These are phyloP conservation scores for Prionailurus bengalensis DNA, from an alignment of 2,113 vertebrate genomes.

Conservation along the genomic window DNA sequence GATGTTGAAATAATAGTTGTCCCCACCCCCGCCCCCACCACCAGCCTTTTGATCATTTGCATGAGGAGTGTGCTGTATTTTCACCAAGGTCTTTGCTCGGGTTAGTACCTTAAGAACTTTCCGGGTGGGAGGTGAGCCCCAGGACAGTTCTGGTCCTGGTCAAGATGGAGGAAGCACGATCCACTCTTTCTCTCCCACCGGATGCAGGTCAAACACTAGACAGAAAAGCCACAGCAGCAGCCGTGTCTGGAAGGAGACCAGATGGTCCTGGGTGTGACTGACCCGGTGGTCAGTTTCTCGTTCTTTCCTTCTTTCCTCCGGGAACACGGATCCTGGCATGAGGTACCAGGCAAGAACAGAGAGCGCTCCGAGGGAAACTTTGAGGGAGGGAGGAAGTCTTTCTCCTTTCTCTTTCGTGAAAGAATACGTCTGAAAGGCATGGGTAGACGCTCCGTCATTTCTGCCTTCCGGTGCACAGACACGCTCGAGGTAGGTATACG, in stretches of 20 bases:
- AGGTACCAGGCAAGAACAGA: neutral
- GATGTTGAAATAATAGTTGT: neutral
- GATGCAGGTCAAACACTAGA: rapidly evolving
- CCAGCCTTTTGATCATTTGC: neutral
- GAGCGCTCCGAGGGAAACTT: too few relatives aligned
- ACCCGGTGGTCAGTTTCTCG: neutral
- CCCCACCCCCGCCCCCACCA: too few relatives aligned
- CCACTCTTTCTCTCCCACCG: neutral
- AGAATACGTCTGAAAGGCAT: neutral
- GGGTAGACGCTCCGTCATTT: too few relatives aligned
- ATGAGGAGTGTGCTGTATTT: neutral
- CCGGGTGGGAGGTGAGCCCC: rapidly evolving
- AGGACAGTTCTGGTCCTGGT: neutral
- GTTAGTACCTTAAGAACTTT: neutral
- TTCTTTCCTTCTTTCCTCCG: neutral
- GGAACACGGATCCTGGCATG: neutral
- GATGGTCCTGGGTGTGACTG: too few relatives aligned
- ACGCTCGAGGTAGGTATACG: neutral
- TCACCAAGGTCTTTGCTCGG: neutral
- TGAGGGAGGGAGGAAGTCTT: too few relatives aligned
- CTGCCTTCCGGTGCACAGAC: neutral
- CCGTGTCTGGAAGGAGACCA: too few relatives aligned
- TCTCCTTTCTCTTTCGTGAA: neutral
- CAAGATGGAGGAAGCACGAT: neutral
- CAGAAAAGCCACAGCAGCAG: neutral